Percentiles rank a stretch among this genome's conserved stretches.
These are phyloP conservation scores for Littorina saxatilis DNA, from an alignment of 1,140 invertebrate species.

Conservation along the genomic window DNA sequence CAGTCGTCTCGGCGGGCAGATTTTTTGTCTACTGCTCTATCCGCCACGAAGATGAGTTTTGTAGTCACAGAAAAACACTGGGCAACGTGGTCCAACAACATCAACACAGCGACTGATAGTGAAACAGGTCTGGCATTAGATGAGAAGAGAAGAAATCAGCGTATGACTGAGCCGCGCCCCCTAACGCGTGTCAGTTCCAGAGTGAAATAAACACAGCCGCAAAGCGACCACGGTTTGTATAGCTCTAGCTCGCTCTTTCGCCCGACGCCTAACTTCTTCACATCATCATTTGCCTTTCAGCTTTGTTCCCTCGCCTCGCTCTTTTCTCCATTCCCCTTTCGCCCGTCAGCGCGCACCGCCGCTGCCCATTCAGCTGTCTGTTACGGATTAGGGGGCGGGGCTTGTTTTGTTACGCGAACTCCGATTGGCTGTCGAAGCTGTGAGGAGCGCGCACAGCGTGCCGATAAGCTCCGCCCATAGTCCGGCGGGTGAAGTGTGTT, in stretches of 20 bases:
- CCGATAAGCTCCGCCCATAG: background rate
- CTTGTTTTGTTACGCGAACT: constrained; percentile 17
- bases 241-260: constrained; percentile 12
- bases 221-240: constrained; percentile 21
- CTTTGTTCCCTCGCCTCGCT: background rate
- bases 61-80: too few species aligned
- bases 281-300: constrained; percentile 23
- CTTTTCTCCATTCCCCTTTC: background rate
- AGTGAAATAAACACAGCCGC: constrained; percentile 25
- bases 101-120: too few species aligned
- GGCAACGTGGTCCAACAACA: too few species aligned
- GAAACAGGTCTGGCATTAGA: too few species aligned
- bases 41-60: too few species aligned
- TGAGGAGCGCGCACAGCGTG: background rate
- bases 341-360: background rate
- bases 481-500: too few species aligned
- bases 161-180: constrained; percentile 37
- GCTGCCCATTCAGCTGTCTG: constrained; percentile 10
- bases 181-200: background rate
- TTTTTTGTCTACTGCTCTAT: too few species aligned
- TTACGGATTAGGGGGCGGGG: constrained; percentile 10
- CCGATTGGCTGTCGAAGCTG: background rate
- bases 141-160: too few species aligned
- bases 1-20: too few species aligned
- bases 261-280: background rate